These are phyloP conservation scores for Rhimphoctona megacephalus DNA, from an alignment of 2,888 invertebrate genomes.

Conservation along the genomic window DNA sequence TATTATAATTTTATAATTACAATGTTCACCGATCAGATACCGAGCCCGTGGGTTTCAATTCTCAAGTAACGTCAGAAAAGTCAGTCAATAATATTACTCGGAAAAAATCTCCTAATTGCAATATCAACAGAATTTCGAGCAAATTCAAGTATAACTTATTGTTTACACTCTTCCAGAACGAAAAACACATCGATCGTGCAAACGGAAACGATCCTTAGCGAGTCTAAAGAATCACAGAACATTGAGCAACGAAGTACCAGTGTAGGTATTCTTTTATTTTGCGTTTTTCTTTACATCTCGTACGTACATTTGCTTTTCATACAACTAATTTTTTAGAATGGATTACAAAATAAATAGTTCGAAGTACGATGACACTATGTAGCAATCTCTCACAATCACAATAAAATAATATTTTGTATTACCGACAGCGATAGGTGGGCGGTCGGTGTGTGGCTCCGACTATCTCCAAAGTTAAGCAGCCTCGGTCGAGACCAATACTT, in stretches of 20 bases:
- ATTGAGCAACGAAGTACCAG: slow-evolving; percentile 55
- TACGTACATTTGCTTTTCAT: background rate
- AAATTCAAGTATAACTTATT: background rate
- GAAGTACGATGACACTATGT: background rate
- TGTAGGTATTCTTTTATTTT: slow-evolving; percentile 46
- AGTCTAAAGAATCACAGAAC: slow-evolving; percentile 75
- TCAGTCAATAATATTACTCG: slow-evolving; percentile 66
- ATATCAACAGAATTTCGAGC: slow-evolving; percentile 11
- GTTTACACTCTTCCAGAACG: slow-evolving; percentile 71
- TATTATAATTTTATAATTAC: background rate
- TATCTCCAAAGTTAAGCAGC: too few species aligned
- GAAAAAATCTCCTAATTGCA: background rate
- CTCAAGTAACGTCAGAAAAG: slow-evolving; percentile 77
- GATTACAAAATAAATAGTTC: background rate
- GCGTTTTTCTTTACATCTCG: background rate
- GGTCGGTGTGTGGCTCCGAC: too few species aligned
- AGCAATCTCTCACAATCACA: background rate
- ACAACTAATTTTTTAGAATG: background rate
- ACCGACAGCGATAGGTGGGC: too few species aligned
- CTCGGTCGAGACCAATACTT: too few species aligned
- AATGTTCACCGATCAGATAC: slow-evolving; percentile 79
- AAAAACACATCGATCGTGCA: slow-evolving; percentile 76
- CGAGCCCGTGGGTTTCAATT: slow-evolving; percentile 79
- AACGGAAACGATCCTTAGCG: slow-evolving; percentile 77
- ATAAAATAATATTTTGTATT: too few species aligned